Evolutionary conservation across 2,888 invertebrate species (phyloP).

Genomic region (Lumbricus terrestris): DNA sequence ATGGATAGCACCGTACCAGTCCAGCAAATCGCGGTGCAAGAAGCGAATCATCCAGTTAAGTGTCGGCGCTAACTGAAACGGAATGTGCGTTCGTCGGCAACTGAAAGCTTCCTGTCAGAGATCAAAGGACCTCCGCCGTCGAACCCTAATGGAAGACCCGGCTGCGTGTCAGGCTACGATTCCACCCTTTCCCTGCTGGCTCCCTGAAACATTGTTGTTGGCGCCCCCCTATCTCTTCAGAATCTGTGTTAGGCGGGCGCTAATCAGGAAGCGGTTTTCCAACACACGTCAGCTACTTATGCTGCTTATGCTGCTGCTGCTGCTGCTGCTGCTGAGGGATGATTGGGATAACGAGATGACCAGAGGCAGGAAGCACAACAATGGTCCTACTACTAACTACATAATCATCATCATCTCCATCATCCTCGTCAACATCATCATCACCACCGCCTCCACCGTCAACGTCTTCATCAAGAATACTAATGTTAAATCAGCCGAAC

Average conservation of each 20-base stretch:
- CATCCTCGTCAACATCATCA: not conserved
- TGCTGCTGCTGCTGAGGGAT: not conserved
- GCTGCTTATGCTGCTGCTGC: not conserved
- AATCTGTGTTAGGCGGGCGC: not conserved
- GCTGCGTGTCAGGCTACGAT: not conserved
- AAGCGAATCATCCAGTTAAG: conserved; percentile 5
- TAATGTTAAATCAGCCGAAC: too few relatives aligned
- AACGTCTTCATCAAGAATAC: not conserved
- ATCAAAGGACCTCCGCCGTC: not conserved
- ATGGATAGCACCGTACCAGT: not conserved
- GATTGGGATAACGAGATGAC: not conserved
- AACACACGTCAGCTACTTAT: conserved; percentile 3
- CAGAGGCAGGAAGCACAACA: not conserved
- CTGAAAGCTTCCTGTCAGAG: not conserved
- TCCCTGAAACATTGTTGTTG: conserved; percentile 3
- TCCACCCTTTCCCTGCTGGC: not conserved
- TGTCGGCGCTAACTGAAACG: conserved; percentile 4
- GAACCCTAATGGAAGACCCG: not conserved
- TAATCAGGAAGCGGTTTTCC: not conserved
- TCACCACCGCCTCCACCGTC: not conserved
- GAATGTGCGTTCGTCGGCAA: not conserved
- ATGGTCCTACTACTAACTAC: not conserved
- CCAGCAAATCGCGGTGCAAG: conserved; percentile 1
- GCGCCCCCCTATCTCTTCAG: conserved; percentile 3
- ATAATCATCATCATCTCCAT: not conserved